phyloP scores from a whole-genome alignment of 2,113 vertebrate species.

The Dasyurus viverrinus region DNA sequence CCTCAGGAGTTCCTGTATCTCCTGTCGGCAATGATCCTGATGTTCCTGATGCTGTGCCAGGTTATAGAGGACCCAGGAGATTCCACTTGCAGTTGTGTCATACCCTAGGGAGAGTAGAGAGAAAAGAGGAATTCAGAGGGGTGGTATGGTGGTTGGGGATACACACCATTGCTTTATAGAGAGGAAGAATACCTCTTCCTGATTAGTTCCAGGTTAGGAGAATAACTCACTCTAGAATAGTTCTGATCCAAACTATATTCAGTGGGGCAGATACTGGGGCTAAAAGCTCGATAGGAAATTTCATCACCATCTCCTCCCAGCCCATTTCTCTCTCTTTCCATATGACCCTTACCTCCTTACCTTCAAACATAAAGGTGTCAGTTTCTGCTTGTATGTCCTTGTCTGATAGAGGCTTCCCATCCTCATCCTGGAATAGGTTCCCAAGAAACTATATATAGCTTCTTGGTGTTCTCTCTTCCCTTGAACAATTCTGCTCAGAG shows the following conservation, averaged over 20 bases:
- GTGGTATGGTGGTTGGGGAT: too few relatives aligned
- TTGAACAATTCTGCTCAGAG: too few relatives aligned
- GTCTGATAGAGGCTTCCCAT: conserved; percentile 86
- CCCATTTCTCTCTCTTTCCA: not conserved
- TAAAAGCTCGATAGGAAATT: too few relatives aligned
- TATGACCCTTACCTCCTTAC: conserved; percentile 87
- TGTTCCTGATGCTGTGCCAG: conserved; percentile 53
- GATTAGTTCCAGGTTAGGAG: too few relatives aligned
- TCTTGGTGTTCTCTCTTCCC: not conserved
- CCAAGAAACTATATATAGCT: not conserved
- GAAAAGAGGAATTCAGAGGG: not conserved
- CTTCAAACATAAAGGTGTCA: conserved; percentile 96
- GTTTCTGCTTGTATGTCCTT: conserved; percentile 91
- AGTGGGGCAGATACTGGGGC: too few relatives aligned
- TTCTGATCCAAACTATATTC: too few relatives aligned
- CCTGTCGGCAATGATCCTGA: conserved; percentile 48
- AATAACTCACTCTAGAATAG: too few relatives aligned
- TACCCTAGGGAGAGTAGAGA: conserved; percentile 15
- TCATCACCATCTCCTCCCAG: too few relatives aligned
- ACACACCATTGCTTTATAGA: too few relatives aligned
- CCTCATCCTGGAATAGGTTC: conserved; percentile 86
- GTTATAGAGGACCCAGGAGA: conserved; percentile 55
- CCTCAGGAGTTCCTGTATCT: conserved; percentile 34
- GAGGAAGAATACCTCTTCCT: too few relatives aligned
- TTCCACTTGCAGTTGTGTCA: conserved; percentile 53